Evolutionary conservation across 2,888 invertebrate genomes (phyloP), one percentile per base, ranked within the genome.

Genomic region (Cataglyphis albicans): DNA sequence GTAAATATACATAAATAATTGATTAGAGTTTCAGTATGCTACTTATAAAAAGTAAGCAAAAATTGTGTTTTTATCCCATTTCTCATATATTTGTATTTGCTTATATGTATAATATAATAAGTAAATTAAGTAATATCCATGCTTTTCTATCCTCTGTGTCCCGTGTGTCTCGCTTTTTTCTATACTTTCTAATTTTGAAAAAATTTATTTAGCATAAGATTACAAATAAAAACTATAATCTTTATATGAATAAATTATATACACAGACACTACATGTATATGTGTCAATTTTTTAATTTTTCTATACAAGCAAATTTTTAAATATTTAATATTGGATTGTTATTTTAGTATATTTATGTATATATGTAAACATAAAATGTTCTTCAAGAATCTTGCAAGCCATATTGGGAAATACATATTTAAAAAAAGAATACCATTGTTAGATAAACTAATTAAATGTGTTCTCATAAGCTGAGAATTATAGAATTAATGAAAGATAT

Each of bases 1-100:
- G 70, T 87, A 84, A 82, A 65, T 78, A 85, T 85, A 81, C 80
- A 55, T 81, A 80, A 65, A 80, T 84, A 83, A 85, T 85, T 87
- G 64, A 72, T 82, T 83, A 86, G 81, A 85, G 82, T 84, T 84
- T 67, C 86, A 86, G 67, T 52, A 70, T 76, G 83, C 84, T 84
- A 89, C 76, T 78, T 83, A 87, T 86, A 84, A 89, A 90, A 87
- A 80, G 64, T 59, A 29, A 59, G 76, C 32, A 32, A 67, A 68
- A 74, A 29, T 38, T 64, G 52, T 81, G 35, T 61, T 44, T 61
- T 68, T 12, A 25, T 83, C 65, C 21, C 80, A 81, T 81, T 82
- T 75, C 44, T 74, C 10, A n/a, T 18, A 12, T 38, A 38, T 44
- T 65, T 29, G 25, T 67, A 74, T 10, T 48, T 18, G 25, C 15